Percentiles rank a stretch among this genome's conserved stretches.
phyloP scores from a whole-genome alignment of 2,888 invertebrate genomes.

The Habrosyne pyritoides region DNA sequence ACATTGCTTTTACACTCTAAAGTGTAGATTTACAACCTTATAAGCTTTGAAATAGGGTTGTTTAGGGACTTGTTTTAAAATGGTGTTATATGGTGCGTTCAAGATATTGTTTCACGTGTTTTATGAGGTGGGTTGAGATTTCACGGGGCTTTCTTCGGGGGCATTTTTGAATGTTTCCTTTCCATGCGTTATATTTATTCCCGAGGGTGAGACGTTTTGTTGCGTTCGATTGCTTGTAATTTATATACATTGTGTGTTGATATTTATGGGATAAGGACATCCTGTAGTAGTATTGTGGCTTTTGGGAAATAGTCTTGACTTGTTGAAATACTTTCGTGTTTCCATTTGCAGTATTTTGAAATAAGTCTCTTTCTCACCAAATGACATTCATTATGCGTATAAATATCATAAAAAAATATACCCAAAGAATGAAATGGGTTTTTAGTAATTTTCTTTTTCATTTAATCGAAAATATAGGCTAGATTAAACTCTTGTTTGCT shows the following conservation, averaged over 20 bases:
- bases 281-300: slow-evolving; percentile 1
- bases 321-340: neutral
- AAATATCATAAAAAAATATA: too few species aligned
- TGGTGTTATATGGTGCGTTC: slow-evolving; percentile 36
- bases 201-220: slow-evolving; percentile 47
- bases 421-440: too few species aligned
- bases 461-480: neutral
- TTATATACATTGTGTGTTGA: slow-evolving; percentile 47
- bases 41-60: slow-evolving; percentile 10
- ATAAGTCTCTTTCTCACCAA: too few species aligned
- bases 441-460: too few species aligned
- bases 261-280: slow-evolving; percentile 39
- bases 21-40: slow-evolving; percentile 30
- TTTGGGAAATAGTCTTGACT: slow-evolving; percentile 3
- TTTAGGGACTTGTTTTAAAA: slow-evolving; percentile 6
- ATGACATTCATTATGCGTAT: too few species aligned
- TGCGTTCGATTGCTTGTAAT: slow-evolving; percentile 58
- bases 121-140: slow-evolving; percentile 81
- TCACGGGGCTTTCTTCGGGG: slow-evolving; percentile 66
- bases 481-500: neutral
- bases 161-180: slow-evolving; percentile 70
- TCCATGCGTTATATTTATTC: slow-evolving; percentile 53
- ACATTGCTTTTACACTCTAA: slow-evolving; percentile 15
- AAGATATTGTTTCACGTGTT: slow-evolving; percentile 82
- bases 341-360: neutral